Evolutionary conservation across 2,113 vertebrate species (phyloP), one percentile per base, ranked within the genome.

Genomic region (Tautogolabrus adspersus): DNA sequence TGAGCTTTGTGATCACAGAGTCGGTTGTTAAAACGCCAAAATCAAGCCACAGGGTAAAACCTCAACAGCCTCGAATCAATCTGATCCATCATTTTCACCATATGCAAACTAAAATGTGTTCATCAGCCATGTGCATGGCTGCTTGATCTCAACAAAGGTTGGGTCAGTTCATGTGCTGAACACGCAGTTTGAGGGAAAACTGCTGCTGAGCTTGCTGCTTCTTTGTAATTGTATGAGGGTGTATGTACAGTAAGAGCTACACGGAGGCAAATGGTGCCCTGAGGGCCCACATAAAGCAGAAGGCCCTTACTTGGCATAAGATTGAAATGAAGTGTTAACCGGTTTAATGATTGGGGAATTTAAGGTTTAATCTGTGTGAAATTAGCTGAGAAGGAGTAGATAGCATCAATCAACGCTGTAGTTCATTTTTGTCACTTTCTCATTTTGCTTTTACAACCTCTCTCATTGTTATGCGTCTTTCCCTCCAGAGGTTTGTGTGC

Each of bases 131-230:
- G 49, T 7, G 19, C 42, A 61, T 18, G 42, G 64, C 57, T 77
- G 56, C 52, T 56, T 42, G 13, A n/a, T 58, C 84, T 86, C 79
- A 66, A 90, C 82, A 72, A 52, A 80, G 78, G 60, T 66, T 2
- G 8, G 59, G 60, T 86, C 30, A 54, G 16, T 60, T 73, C 10
- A 23, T 46, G 42, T 37, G 65, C 65, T 59, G 61, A 78, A 65
- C 19, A 12, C 8, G 15, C 30, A 34, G 56, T 69, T 65, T 73
- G 63, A 75, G 64, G n/a, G 66, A 72, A 46, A 11, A 11, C 49
- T 37, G 56, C 42, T 79, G 80, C 68, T 77, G 73, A 81, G 71
- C 71, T 72, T 55, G 85, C 71, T 37, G 61, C 51, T 63, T 73
- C 72, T 75, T 83, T 75, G 1, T 4, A 8, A 18, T 12, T 15